A percentile compares a stretch with the other conserved stretches of the same genome.
These are phyloP conservation scores for Coturnix japonica DNA, from an alignment of 2,113 vertebrate genomes.

Conservation along the genomic window DNA sequence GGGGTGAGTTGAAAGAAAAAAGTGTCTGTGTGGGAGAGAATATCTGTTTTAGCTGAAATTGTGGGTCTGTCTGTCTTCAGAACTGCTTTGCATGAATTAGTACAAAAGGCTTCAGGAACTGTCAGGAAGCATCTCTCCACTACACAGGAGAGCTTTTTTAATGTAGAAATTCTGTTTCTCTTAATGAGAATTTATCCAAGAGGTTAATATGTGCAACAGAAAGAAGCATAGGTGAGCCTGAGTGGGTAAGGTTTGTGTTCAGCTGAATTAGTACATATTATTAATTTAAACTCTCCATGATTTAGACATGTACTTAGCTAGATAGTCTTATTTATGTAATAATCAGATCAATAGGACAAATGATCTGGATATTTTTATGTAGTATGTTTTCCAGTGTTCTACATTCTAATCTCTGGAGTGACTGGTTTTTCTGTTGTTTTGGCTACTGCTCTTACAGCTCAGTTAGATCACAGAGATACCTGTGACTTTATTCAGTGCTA, in stretches of 20 bases:
- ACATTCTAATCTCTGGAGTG: not conserved
- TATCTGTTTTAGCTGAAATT: slow-evolving; percentile 39
- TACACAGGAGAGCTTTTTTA: not conserved
- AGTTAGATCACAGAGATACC: not conserved
- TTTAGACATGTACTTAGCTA: not conserved
- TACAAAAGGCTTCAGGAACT: not conserved
- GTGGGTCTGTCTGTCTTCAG: not conserved
- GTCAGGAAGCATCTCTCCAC: not conserved
- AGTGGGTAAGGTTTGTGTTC: not conserved
- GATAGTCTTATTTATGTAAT: not conserved
- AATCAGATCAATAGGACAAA: not conserved
- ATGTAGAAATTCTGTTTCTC: not conserved
- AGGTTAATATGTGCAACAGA: not conserved
- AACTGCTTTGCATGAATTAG: not conserved
- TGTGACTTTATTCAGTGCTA: not conserved
- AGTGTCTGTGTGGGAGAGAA: not conserved
- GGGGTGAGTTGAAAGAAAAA: not conserved
- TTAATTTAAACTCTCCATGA: not conserved
- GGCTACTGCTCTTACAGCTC: not conserved
- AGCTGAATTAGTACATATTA: not conserved
- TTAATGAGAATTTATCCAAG: not conserved
- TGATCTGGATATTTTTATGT: not conserved
- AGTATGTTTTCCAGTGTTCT: not conserved
- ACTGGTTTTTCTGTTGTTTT: not conserved
- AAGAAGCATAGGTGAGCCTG: not conserved